Conservation (phyloP, 2,888 invertebrate species). For the Philaethria dido region DNA sequence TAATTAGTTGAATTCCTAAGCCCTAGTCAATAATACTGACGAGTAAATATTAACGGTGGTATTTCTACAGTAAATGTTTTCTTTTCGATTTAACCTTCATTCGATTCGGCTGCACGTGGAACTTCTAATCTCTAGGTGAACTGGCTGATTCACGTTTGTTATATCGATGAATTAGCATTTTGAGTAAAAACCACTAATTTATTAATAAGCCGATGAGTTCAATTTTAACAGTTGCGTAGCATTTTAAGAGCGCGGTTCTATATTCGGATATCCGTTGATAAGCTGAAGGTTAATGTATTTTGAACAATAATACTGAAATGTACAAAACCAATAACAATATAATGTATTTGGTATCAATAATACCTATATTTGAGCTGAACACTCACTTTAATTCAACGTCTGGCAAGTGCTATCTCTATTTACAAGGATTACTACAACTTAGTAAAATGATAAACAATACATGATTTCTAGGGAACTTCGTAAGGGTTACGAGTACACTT, state of each 20-base stretch:
- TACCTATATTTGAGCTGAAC: too few relatives aligned
- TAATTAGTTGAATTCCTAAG: neutral
- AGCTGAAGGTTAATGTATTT: constrained; percentile 67
- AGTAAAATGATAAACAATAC: neutral
- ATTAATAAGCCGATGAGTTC: neutral
- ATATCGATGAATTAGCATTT: neutral
- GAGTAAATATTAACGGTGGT: neutral
- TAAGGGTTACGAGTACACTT: too few relatives aligned
- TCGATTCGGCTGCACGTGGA: constrained; percentile 27
- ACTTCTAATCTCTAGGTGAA: neutral
- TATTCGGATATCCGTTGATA: constrained; percentile 62
- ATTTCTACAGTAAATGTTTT: constrained; percentile 24
- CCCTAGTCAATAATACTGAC: neutral
- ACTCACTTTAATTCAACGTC: neutral
- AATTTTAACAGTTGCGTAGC: neutral
- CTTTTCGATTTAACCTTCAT: constrained; percentile 26
- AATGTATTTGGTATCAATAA: too few relatives aligned
- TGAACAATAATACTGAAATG: neutral
- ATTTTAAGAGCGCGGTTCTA: constrained; percentile 53
- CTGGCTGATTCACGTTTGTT: neutral
- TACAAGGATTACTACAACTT: neutral
- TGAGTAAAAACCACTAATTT: neutral
- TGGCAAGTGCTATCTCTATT: neutral
- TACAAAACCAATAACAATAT: neutral
- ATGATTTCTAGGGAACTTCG: neutral